These are phyloP conservation scores for Agrochola circellaris DNA, from an alignment of 2,888 invertebrate genomes.

Conservation along the genomic window DNA sequence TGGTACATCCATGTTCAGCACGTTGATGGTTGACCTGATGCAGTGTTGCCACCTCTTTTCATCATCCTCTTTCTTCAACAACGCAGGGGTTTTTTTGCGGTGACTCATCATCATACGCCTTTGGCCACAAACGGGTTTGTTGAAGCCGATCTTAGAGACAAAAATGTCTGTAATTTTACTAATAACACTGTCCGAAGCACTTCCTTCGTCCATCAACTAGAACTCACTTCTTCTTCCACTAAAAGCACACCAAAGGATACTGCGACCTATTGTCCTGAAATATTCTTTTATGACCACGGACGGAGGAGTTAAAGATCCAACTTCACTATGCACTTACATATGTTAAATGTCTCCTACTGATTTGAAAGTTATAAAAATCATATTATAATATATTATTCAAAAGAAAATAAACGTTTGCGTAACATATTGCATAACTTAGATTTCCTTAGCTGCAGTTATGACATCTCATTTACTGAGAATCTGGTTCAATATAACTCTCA, in stretches of 20 bases:
- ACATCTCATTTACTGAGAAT: slow-evolving; percentile 5
- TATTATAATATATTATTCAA: neutral
- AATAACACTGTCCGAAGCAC: too few species aligned
- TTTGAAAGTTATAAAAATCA: neutral
- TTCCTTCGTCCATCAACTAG: neutral
- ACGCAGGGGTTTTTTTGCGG: neutral
- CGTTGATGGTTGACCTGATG: neutral
- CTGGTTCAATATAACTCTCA: neutral
- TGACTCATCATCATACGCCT: neutral
- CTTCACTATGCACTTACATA: neutral
- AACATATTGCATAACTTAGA: slow-evolving; percentile 6
- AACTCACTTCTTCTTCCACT: neutral
- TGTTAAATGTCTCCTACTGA: neutral
- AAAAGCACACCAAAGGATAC: neutral
- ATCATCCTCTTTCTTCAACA: neutral
- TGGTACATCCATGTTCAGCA: neutral
- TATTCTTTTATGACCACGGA: neutral
- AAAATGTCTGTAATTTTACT: neutral
- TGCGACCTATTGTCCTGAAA: neutral
- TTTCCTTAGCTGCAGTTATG: slow-evolving; percentile 5
- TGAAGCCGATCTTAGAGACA: neutral
- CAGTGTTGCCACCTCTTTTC: neutral
- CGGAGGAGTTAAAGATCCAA: neutral
- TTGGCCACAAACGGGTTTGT: neutral
- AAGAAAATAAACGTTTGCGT: slow-evolving; percentile 3